phyloP scores from a whole-genome alignment of 1,140 invertebrate species.

The Drusus annulatus region DNA sequence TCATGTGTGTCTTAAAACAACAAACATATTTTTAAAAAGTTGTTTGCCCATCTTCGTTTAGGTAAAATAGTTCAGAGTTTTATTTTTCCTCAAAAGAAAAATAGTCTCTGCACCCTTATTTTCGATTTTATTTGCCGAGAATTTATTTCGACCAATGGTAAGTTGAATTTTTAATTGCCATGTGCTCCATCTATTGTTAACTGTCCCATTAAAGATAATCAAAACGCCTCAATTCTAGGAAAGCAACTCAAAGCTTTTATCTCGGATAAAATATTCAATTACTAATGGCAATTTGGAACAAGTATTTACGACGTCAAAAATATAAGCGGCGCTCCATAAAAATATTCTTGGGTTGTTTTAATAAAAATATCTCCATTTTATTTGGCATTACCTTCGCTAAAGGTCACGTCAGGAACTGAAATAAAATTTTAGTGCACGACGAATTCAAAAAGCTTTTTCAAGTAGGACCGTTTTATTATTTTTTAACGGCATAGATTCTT shows the following conservation, averaged over 20 bases:
- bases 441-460: background rate
- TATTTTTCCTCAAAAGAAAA: too few relatives aligned
- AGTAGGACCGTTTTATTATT: background rate
- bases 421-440: background rate
- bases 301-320: background rate
- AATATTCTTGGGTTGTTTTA: background rate
- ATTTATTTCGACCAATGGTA: too few relatives aligned
- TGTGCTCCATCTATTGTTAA: too few relatives aligned
- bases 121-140: too few relatives aligned
- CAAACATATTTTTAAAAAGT: too few relatives aligned
- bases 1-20: too few relatives aligned
- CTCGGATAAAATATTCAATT: constrained; percentile 25
- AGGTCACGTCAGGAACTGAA: constrained; percentile 1
- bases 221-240: too few relatives aligned
- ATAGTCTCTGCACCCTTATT: too few relatives aligned
- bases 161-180: too few relatives aligned
- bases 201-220: too few relatives aligned
- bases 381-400: constrained; percentile 5
- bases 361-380: background rate
- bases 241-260: background rate
- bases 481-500: background rate
- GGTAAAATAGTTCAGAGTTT: too few relatives aligned
- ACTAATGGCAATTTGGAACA: constrained; percentile 24
- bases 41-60: too few relatives aligned
- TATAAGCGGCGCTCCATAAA: background rate